phyloP scores from a whole-genome alignment of 2,113 vertebrate genomes.

The Pycnonotus jocosus region DNA sequence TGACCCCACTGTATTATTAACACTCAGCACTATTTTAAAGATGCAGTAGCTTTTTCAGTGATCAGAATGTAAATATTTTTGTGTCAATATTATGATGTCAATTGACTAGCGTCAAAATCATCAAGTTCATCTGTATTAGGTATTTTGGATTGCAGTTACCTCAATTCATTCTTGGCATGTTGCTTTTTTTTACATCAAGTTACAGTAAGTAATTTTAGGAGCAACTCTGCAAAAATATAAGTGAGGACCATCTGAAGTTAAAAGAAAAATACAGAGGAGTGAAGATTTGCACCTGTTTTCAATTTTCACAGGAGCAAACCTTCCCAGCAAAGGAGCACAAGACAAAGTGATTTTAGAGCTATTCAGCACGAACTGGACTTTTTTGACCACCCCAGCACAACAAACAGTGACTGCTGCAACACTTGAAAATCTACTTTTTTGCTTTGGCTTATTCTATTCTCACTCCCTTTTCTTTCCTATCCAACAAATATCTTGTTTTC shows the following conservation, averaged over 20 bases:
- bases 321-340: background rate
- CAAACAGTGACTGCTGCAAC: background rate
- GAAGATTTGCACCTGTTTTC: background rate
- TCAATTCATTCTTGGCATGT: background rate
- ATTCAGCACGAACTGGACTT: background rate
- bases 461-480: background rate
- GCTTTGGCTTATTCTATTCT: background rate
- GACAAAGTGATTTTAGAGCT: background rate
- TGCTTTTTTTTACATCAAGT: background rate
- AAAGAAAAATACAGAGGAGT: background rate
- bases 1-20: background rate
- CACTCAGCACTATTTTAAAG: background rate
- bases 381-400: background rate
- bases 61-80: background rate
- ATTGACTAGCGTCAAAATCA: background rate
- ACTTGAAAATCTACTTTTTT: background rate
- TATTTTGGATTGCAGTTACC: background rate
- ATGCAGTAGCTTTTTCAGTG: background rate
- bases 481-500: background rate
- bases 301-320: background rate
- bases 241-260: background rate
- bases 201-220: background rate
- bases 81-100: accelerated
- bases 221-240: background rate
- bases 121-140: background rate